Evolutionary conservation across 2,888 invertebrate genomes (phyloP).

Genomic region (Pollenia labialis): DNA sequence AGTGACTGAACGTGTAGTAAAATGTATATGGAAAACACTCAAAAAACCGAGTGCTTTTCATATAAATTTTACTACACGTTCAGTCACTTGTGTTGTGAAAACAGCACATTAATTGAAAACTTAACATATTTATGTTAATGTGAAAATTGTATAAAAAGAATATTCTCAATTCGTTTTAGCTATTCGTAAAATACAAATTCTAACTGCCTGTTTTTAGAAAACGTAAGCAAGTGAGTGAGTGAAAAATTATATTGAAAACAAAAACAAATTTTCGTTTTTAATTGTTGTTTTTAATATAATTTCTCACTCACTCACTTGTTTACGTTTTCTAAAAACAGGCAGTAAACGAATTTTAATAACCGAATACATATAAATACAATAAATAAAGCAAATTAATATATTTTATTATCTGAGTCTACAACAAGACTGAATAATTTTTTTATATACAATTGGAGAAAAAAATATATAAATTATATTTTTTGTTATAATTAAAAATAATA

Average conservation of each 20-base stretch:
- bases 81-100: too few relatives aligned
- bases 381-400: constrained; percentile 57
- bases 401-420: constrained; percentile 34
- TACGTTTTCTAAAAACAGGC: too few relatives aligned
- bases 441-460: constrained; percentile 51
- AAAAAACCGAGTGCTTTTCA: too few relatives aligned
- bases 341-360: background rate
- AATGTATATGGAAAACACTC: too few relatives aligned
- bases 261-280: too few relatives aligned
- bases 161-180: constrained; percentile 8
- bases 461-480: constrained; percentile 21
- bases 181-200: background rate
- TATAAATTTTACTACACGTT: too few relatives aligned
- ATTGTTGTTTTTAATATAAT: too few relatives aligned
- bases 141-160: constrained; percentile 23
- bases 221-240: too few relatives aligned
- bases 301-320: too few relatives aligned
- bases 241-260: too few relatives aligned
- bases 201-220: too few relatives aligned
- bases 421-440: constrained; percentile 18
- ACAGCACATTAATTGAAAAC: constrained; percentile 46
- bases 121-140: constrained; percentile 3
- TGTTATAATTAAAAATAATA: constrained; percentile 55
- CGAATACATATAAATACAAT: constrained; percentile 10
- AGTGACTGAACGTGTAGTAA: too few relatives aligned